Evolutionary conservation across 2,797 vertebrate species (phyloP).

Genomic region (Carapus acus): DNA sequence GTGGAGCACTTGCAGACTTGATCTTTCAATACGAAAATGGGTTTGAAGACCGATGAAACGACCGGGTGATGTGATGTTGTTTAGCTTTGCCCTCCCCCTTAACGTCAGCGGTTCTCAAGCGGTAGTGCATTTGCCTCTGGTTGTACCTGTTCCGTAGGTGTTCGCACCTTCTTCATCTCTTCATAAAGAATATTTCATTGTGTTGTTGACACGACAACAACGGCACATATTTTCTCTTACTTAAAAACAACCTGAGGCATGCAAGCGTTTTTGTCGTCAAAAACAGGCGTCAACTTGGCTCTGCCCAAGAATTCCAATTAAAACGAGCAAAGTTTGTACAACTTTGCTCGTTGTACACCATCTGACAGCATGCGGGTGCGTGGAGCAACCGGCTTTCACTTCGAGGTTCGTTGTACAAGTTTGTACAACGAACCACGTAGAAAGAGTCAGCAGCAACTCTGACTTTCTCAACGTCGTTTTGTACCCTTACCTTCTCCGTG

Average conservation of each 20-base stretch:
- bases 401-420: no score
- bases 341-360: constrained; percentile 14
- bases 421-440: no score
- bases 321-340: background rate
- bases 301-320: background rate
- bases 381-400: constrained; percentile 62
- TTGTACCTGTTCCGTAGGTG: background rate
- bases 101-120: background rate
- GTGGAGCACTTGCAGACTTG: background rate
- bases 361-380: constrained; percentile 60
- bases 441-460: constrained; percentile 4
- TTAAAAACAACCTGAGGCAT: no score
- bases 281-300: no score
- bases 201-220: no score
- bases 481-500: constrained; percentile 8
- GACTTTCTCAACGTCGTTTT: constrained; percentile 25
- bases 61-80: background rate
- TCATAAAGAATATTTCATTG: no score
- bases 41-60: background rate
- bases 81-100: background rate
- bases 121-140: background rate
- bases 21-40: no score
- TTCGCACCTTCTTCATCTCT: no score
- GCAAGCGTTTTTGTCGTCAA: no score
- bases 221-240: no score